Percentiles rank a stretch among this genome's conserved stretches.
Evolutionary conservation across 2,113 vertebrate species (phyloP).

Genomic region (Amphiprion percula): DNA sequence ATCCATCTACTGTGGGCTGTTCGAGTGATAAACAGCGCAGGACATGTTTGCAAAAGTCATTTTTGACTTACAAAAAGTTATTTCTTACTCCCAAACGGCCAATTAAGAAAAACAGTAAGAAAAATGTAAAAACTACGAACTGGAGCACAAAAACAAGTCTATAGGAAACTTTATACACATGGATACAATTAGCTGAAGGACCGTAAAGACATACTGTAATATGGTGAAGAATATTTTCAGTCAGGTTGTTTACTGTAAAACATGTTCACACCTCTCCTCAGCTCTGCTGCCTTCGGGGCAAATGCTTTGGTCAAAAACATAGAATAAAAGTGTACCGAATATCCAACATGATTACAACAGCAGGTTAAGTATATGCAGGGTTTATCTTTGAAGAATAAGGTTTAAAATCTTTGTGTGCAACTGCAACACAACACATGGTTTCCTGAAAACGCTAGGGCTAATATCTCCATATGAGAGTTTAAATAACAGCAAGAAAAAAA

Average conservation of each 20-base stretch:
- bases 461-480: neutral
- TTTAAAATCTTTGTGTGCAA: neutral
- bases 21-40: neutral
- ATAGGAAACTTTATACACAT: slow-evolving; percentile 18
- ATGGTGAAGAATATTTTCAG: slow-evolving; percentile 25
- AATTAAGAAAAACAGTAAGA: slow-evolving; percentile 12
- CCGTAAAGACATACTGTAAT: slow-evolving; percentile 12
- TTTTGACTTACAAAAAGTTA: neutral
- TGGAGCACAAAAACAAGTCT: neutral
- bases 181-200: slow-evolving; percentile 23
- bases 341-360: slow-evolving; percentile 21
- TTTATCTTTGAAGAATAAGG: neutral
- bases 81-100: neutral
- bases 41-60: neutral
- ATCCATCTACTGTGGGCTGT: slow-evolving; percentile 4
- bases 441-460: neutral
- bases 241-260: slow-evolving; percentile 55
- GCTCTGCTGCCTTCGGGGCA: slow-evolving; percentile 24
- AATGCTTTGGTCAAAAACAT: slow-evolving; percentile 40
- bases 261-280: slow-evolving; percentile 24
- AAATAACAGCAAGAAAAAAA: neutral
- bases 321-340: neutral
- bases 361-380: neutral
- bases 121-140: neutral
- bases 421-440: slow-evolving; percentile 1